Conservation (phyloP, 2,888 invertebrate species). For the Flexamia atlantica region DNA sequence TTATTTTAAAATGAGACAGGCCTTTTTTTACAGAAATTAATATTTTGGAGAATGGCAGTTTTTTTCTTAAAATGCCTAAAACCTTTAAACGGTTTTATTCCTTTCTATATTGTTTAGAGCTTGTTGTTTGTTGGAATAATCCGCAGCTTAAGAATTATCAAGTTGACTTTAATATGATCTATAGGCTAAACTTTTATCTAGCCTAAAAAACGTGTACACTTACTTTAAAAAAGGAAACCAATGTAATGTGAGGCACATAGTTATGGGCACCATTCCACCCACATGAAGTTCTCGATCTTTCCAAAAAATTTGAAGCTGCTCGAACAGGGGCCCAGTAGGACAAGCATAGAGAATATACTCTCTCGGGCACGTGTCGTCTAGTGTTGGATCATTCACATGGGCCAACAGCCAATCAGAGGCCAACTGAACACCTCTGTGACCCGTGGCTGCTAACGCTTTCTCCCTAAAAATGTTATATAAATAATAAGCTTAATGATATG, state of each 20-base stretch:
- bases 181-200: too few relatives aligned
- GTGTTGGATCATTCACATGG: conserved; percentile 90
- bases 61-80: too few relatives aligned
- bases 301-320: conserved; percentile 88
- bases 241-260: conserved; percentile 92
- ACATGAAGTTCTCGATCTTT: conserved; percentile 83
- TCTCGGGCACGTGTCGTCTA: conserved; percentile 87
- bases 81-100: too few relatives aligned
- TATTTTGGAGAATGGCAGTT: too few relatives aligned
- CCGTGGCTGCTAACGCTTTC: conserved; percentile 94
- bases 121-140: too few relatives aligned
- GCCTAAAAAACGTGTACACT: too few relatives aligned
- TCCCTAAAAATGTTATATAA: conserved; percentile 79
- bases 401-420: conserved; percentile 95
- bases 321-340: conserved; percentile 86
- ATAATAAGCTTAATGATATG: too few relatives aligned
- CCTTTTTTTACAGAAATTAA: too few relatives aligned
- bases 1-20: too few relatives aligned
- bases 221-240: conserved; percentile 94
- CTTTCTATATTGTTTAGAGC: too few relatives aligned
- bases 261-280: conserved; percentile 96
- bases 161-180: too few relatives aligned
- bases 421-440: conserved; percentile 90
- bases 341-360: conserved; percentile 94
- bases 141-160: too few relatives aligned